A percentile compares a stretch with the other conserved stretches of the same genome.
Evolutionary conservation across 1,140 invertebrate species (phyloP).

Genomic region (Calliphora vicina): DNA sequence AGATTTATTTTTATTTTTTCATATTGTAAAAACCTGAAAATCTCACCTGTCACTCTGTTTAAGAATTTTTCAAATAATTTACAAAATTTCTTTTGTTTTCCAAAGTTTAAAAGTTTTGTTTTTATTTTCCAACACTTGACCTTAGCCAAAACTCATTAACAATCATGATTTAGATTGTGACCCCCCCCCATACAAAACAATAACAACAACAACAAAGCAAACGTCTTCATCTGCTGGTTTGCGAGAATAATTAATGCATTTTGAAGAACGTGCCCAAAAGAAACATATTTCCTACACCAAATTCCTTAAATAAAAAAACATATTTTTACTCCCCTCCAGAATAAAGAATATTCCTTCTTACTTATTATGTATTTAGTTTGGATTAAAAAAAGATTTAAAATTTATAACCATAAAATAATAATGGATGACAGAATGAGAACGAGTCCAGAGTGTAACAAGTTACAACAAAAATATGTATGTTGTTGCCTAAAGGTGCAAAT

Average conservation of each 20-base stretch:
- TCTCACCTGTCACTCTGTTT: neutral
- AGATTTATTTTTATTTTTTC: neutral
- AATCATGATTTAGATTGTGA: slow-evolving; percentile 6
- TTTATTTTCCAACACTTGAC: slow-evolving; percentile 9
- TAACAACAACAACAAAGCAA: too few species aligned
- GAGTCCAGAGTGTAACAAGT: neutral
- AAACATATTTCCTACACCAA: neutral
- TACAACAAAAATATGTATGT: neutral
- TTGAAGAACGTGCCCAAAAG: neutral
- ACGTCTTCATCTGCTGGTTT: neutral
- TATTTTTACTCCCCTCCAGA: neutral
- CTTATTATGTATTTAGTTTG: too few species aligned
- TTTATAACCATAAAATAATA: neutral
- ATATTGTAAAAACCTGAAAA: neutral
- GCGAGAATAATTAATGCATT: neutral
- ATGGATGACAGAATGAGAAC: neutral
- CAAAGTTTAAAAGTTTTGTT: neutral
- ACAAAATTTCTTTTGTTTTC: neutral
- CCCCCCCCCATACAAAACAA: neutral
- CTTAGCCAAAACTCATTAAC: neutral
- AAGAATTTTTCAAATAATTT: neutral
- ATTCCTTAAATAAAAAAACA: neutral
- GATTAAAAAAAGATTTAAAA: slow-evolving; percentile 7
- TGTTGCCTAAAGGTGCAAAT: neutral
- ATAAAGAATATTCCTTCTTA: neutral